Base-by-base conservation (phyloP, 2,888 invertebrate genomes). In the Lingula anatina region DNA sequence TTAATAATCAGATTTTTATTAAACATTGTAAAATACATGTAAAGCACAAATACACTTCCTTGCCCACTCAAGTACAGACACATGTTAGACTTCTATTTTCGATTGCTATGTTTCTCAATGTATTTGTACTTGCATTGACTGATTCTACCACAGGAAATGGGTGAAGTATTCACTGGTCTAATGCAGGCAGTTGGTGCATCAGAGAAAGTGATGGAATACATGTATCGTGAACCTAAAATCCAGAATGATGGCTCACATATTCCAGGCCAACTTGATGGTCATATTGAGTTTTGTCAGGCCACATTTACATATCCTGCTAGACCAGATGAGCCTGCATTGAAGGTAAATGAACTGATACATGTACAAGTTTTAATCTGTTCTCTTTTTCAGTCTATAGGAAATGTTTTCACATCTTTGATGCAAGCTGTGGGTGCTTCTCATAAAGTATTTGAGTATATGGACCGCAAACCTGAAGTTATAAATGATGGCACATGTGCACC, bases 241-340 rank as follows among this genome's bases (percentile, higher is more conserved):
- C 26, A 41, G 5, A 60, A 64, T 46, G 53, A 59, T 41, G 65
- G 66, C 15, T 55, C 51, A 15, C 36, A 53, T 5, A 52, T 47
- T 9, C 59, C 63, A 4, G 46, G 47, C 53, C 57, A 40, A 18
- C 49, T 72, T 46, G 47, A 59, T 23, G 90, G 90, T 5, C 82
- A 85, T 64, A 85, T 91, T 0, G 82, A 83, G 43, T 86, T 88
- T 59, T 80, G 83, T 50, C 79, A 84, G 35, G 83, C 91, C 0
- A 89, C 76, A 80, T 92, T 92, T 78, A 83, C 85, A 46, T 94
- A 94, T 76, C 92, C 92, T 1, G 86, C 88, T 0, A 82, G 92
- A 20, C 83, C 84, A 28, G 87, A 88, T 57, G 83, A 84, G 46
- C 81, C 83, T 46, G 87, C 93, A 4, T 78, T 94, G 12, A 83